Percentiles rank a stretch among this genome's conserved stretches.
Evolutionary conservation across 2,113 vertebrate species (phyloP).

Genomic region (Sander lucioperca): DNA sequence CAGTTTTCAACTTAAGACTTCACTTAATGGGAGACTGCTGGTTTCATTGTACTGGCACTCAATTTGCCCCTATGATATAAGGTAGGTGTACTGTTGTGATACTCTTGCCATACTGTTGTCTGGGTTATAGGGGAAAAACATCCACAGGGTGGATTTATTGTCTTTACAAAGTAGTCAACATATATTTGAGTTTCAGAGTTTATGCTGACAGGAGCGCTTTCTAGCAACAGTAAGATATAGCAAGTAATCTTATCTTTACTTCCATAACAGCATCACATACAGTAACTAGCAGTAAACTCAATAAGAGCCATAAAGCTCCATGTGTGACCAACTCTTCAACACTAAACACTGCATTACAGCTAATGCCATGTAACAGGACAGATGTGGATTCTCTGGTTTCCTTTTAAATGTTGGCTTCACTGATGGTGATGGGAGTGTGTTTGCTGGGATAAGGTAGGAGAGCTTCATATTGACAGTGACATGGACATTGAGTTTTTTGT

Average conservation of each 20-base stretch:
- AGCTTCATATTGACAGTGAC: neutral
- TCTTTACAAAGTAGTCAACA: neutral
- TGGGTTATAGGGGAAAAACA: neutral
- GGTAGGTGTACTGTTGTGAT: constrained; percentile 45
- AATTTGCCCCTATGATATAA: neutral
- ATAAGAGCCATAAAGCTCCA: constrained; percentile 15
- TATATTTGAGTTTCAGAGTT: neutral
- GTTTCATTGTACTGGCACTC: neutral
- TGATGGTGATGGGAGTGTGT: neutral
- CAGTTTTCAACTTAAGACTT: constrained; percentile 5
- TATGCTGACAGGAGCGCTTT: constrained; percentile 1
- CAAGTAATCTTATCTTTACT: constrained; percentile 36
- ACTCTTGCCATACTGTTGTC: neutral
- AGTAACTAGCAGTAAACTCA: constrained; percentile 6
- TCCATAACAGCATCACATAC: constrained; percentile 1
- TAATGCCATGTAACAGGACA: neutral
- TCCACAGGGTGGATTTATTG: neutral
- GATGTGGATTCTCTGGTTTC: neutral
- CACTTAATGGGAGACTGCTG: neutral
- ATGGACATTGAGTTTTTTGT: constrained; percentile 10
- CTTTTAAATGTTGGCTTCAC: neutral
- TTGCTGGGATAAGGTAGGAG: neutral
- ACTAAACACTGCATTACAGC: neutral
- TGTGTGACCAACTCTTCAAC: neutral
- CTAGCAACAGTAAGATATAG: neutral